Conservation (phyloP, 2,888 invertebrate genomes). For the Lasioglossum zephyrum region DNA sequence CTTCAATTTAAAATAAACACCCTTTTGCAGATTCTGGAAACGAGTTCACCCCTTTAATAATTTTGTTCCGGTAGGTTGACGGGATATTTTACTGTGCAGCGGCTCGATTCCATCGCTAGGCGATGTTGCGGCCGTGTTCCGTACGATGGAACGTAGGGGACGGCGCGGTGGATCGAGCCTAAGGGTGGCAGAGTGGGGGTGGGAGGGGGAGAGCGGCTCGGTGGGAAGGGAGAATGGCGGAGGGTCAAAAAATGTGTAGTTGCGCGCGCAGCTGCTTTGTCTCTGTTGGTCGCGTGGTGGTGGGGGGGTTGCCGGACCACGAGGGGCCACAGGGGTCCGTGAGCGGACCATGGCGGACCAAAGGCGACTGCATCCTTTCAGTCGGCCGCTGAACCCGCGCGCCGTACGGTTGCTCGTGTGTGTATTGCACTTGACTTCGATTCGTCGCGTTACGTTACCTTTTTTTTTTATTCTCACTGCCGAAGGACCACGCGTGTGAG, state of each 20-base stretch:
- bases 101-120: conserved; percentile 47
- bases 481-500: conserved; percentile 58
- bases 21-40: too few species aligned
- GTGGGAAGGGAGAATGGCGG: conserved; percentile 54
- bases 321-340: conserved; percentile 78
- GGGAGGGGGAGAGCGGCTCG: conserved; percentile 32
- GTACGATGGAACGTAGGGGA: conserved; percentile 13
- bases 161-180: conserved; percentile 64
- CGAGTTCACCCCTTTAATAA: background rate
- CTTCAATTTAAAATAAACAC: too few species aligned
- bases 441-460: conserved; percentile 50
- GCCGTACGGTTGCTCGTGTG: conserved; percentile 72
- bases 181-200: conserved; percentile 69
- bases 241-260: conserved; percentile 78
- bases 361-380: conserved; percentile 83
- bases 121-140: conserved; percentile 28
- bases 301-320: conserved; percentile 73
- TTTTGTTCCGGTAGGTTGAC: background rate
- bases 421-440: conserved; percentile 42
- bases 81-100: background rate
- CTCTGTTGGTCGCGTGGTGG: conserved; percentile 71
- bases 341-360: conserved; percentile 81
- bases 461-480: conserved; percentile 15
- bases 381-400: conserved; percentile 85
- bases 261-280: conserved; percentile 84